Base-by-base conservation (phyloP, 2,113 vertebrate genomes). In the Fukomys damarensis region DNA sequence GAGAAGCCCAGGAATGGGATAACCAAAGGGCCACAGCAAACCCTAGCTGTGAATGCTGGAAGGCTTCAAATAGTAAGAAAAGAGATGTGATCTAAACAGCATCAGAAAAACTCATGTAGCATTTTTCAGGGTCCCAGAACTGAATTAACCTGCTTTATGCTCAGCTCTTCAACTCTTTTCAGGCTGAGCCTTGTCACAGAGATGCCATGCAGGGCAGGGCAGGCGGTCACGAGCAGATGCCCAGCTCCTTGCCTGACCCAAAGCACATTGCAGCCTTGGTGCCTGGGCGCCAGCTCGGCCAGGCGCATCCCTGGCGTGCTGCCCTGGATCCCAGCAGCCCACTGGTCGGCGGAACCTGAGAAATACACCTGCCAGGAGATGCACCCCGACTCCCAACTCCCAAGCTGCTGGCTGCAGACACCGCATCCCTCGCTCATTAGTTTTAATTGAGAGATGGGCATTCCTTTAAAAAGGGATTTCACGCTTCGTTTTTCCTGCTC, bases 401-500 rank as follows among this genome's bases (percentile, higher is more conserved):
- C 46, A 17, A 68, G 30, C 38, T 2, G 17, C 11, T 63, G 81
- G 56, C 87, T 1, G n/a, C 46, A 82, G 79, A 90, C 28, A 30
- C 82, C 43, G 58, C 72, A 43, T 97, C 93, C 97, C 76, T 32
- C 84, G 14, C 65, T 95, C 13, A 38, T 82, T 95, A 30, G 89
- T 72, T 94, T 93, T 66, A 94, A 63, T 28, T 63, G 83, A 97
- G 58, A 96, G 43, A 66, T 19, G 54, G 38, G 86, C 91, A 95
- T 16, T 96, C 83, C 63, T 97, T 85, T 91, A 68, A 76, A 91
- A 98, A 97, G 93, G 35, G 54, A 97, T 96, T 98, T 96, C 56
- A 98, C 91, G 97, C 81, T 98, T 96, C 95, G 43, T 96, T 96
- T 94, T 96, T 84, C 92, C 86, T 96, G 95, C 46, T 93, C 38